Conservation (phyloP, 2,797 vertebrate species). For the Chiloscyllium punctatum region DNA sequence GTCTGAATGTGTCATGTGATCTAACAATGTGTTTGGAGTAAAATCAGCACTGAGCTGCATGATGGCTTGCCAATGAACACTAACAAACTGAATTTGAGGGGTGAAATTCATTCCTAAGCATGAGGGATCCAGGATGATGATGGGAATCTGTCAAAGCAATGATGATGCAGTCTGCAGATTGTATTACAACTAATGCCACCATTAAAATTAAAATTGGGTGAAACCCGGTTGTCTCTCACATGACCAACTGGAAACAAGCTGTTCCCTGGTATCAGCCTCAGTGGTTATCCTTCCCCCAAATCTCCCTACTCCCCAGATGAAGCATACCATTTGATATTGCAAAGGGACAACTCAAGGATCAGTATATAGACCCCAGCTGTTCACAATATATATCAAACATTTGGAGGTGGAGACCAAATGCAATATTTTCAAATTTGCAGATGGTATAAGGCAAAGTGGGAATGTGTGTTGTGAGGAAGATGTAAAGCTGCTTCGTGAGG, state of each 20-base stretch:
- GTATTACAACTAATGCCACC: not conserved
- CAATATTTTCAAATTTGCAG: too few species aligned
- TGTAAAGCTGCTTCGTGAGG: too few species aligned
- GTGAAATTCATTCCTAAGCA: not conserved
- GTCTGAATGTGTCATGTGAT: too few species aligned
- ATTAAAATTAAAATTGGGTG: not conserved
- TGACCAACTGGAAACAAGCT: not conserved
- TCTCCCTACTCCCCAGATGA: not conserved
- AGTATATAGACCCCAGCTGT: too few species aligned
- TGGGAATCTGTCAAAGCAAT: not conserved
- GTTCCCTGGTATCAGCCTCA: not conserved
- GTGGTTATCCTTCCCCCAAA: not conserved
- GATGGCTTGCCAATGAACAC: not conserved
- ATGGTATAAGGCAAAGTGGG: too few species aligned
- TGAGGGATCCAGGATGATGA: not conserved
- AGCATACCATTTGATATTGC: not conserved
- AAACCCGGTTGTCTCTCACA: not conserved
- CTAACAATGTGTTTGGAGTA: too few species aligned
- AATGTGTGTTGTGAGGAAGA: too few species aligned
- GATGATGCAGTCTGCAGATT: not conserved
- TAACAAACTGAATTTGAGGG: not conserved
- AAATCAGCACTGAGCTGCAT: not conserved
- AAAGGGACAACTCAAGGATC: too few species aligned
- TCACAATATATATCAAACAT: too few species aligned
- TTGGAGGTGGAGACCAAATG: too few species aligned